Conservation (phyloP, 2,113 vertebrate genomes). For the Lycocorax pyrrhopterus region DNA sequence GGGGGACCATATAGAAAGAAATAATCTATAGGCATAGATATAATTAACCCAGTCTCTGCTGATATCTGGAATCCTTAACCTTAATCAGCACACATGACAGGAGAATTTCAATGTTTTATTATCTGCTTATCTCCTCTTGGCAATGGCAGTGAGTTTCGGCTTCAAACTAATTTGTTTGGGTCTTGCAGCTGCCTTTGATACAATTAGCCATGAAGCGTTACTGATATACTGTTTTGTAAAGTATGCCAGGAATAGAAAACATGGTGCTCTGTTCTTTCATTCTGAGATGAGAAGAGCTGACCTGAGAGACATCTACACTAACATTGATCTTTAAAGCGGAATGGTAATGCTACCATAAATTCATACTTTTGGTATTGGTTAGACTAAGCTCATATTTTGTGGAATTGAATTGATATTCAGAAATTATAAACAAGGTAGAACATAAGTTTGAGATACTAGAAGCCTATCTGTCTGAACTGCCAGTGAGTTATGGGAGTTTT, state of each 20-base stretch:
- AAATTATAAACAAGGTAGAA: neutral
- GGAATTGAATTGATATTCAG: neutral
- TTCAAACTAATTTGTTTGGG: constrained; percentile 11
- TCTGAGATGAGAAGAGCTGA: neutral
- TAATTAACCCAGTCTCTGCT: neutral
- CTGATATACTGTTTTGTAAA: neutral
- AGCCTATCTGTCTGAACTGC: neutral
- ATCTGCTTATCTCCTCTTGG: neutral
- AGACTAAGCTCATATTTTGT: neutral
- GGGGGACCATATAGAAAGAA: neutral
- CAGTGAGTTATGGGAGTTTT: neutral
- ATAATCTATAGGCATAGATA: neutral
- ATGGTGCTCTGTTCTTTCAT: neutral
- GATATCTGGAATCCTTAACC: neutral
- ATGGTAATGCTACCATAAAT: neutral
- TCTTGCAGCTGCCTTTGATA: constrained; percentile 19
- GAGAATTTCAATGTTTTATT: neutral
- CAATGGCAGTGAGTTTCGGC: neutral
- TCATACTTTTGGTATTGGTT: neutral
- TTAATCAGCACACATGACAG: neutral
- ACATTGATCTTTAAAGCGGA: neutral
- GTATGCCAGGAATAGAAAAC: neutral
- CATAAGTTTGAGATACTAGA: neutral
- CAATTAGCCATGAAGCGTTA: neutral
- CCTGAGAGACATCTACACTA: neutral